Percentiles rank a stretch among this genome's conserved stretches.
These are phyloP conservation scores for Diadumene lineata DNA, from an alignment of 92 coral and sea anemone species.

Conservation along the genomic window DNA sequence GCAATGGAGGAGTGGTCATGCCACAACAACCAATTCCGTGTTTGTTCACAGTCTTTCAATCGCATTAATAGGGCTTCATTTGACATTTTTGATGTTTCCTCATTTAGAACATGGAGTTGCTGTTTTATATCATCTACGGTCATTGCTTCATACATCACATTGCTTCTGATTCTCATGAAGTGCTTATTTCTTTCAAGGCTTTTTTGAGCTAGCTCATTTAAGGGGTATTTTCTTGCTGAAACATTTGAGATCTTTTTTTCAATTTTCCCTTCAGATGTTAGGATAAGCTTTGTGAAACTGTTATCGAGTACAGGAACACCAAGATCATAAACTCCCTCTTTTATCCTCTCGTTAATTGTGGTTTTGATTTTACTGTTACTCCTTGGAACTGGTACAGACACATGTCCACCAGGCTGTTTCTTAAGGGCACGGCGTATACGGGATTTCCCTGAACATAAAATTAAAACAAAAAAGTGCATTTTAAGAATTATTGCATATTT, in stretches of 20 bases:
- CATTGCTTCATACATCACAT: slow-evolving; percentile 24
- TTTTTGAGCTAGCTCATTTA: slow-evolving; percentile 17
- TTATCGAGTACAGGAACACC: slow-evolving; percentile 33
- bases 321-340: slow-evolving; percentile 15
- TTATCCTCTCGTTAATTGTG: slow-evolving; percentile 7
- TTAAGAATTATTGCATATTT: no score
- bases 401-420: slow-evolving; percentile 33
- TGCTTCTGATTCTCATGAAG: slow-evolving; percentile 12
- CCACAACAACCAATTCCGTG: slow-evolving; percentile 38
- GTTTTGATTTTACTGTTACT: slow-evolving; percentile 4
- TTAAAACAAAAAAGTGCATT: no score
- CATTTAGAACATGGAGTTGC: slow-evolving; percentile 14
- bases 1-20: slow-evolving; percentile 49
- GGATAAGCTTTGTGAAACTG: slow-evolving; percentile 23
- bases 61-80: slow-evolving; percentile 9
- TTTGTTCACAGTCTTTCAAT: slow-evolving; percentile 32
- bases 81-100: slow-evolving; percentile 14
- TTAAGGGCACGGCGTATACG: slow-evolving; percentile 26
- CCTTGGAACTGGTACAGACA: slow-evolving; percentile 31
- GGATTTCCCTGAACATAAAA: slow-evolving; percentile 30
- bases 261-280: slow-evolving; percentile 35
- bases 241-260: slow-evolving; percentile 20
- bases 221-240: slow-evolving; percentile 19
- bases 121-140: slow-evolving; percentile 16
- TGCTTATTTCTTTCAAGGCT: slow-evolving; percentile 4